These are phyloP conservation scores for Anthopleura sola DNA, from an alignment of 64 coral and sea anemone genomes.

Conservation along the genomic window DNA sequence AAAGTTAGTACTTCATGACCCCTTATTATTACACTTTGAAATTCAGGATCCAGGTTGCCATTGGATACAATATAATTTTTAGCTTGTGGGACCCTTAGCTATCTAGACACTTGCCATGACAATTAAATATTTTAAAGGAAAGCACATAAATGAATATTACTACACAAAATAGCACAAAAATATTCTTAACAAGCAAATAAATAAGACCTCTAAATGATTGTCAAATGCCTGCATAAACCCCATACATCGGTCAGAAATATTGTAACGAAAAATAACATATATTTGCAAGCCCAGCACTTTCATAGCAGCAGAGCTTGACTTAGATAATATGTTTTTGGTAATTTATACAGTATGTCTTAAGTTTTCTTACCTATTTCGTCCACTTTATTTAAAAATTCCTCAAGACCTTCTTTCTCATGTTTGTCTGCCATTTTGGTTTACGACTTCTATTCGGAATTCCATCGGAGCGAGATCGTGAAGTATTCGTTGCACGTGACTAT, in stretches of 20 bases:
- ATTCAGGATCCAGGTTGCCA: not conserved
- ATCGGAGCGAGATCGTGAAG: not conserved
- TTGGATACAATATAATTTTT: not conserved
- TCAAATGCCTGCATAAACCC: no score
- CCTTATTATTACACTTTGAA: no score
- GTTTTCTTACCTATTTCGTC: not conserved
- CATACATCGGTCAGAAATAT: no score
- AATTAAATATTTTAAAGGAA: not conserved
- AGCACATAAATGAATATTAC: not conserved
- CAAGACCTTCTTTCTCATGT: not conserved
- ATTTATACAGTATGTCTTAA: not conserved
- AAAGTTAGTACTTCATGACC: no score
- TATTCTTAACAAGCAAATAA: no score
- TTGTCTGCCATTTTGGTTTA: not conserved
- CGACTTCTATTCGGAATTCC: not conserved
- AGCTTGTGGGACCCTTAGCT: not conserved
- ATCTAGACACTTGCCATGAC: not conserved
- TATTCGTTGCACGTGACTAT: slow-evolving; percentile 15
- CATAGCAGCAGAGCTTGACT: not conserved
- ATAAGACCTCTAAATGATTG: no score
- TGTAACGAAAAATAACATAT: no score
- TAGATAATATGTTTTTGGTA: not conserved
- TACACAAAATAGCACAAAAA: no score
- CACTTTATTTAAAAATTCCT: slow-evolving; percentile 3
- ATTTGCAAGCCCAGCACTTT: not conserved